Evolutionary conservation across 2,797 vertebrate species (phyloP).

Genomic region (Acanthiza pusilla): DNA sequence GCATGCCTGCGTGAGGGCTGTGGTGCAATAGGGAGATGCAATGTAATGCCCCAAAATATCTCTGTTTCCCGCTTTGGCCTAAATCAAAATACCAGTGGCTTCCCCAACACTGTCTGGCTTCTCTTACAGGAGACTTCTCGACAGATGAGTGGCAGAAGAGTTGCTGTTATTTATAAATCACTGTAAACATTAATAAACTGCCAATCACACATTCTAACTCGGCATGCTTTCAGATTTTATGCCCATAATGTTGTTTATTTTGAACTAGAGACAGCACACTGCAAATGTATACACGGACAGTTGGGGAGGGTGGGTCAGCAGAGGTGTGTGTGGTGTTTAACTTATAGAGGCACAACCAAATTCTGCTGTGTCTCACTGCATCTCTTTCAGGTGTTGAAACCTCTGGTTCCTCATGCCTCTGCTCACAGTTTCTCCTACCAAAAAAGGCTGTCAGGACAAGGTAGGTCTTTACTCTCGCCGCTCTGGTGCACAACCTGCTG

Average conservation of each 20-base stretch:
- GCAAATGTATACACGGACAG: accelerated
- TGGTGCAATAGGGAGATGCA: neutral
- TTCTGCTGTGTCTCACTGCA: neutral
- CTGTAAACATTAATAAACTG: neutral
- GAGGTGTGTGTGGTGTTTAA: neutral
- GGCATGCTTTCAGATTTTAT: neutral
- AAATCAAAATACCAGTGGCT: neutral
- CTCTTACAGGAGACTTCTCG: neutral
- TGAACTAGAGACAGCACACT: neutral
- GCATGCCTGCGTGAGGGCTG: neutral
- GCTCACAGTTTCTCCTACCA: neutral
- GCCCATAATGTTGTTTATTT: neutral
- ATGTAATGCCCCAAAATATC: neutral
- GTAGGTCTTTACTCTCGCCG: neutral
- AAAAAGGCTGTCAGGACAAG: neutral
- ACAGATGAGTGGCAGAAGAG: neutral
- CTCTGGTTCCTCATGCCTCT: neutral
- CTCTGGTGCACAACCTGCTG: neutral
- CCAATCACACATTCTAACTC: neutral
- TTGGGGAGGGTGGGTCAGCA: accelerated
- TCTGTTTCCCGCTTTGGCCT: neutral
- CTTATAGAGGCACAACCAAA: neutral
- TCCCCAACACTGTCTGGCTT: neutral
- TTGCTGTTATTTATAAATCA: neutral
- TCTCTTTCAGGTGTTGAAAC: neutral